Percentiles rank a stretch among this genome's conserved stretches.
Conservation (phyloP, 2,888 invertebrate genomes). For the Leuctra nigra region DNA sequence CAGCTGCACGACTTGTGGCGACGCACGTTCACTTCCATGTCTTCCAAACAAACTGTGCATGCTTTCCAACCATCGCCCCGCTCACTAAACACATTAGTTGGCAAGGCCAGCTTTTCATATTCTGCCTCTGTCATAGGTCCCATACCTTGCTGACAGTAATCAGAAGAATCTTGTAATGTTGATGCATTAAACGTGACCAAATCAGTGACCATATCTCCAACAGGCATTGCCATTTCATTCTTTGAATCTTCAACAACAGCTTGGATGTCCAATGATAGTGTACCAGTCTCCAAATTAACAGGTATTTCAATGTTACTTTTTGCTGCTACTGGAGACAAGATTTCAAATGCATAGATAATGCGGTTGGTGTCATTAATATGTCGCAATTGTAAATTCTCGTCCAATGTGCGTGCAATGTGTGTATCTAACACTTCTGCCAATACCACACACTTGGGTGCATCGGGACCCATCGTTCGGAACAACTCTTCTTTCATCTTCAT, state of each 20-base stretch:
- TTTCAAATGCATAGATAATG: constrained; percentile 44
- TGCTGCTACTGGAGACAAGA: constrained; percentile 32
- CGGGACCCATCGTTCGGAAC: constrained; percentile 38
- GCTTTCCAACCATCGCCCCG: constrained; percentile 33
- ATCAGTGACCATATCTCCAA: not conserved
- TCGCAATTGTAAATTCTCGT: constrained; percentile 46
- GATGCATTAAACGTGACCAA: no score
- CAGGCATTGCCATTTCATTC: not conserved
- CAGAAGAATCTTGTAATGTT: no score
- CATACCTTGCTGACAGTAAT: not conserved
- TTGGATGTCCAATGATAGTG: constrained; percentile 21
- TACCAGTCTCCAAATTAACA: constrained; percentile 33
- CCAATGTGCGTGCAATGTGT: constrained; percentile 51
- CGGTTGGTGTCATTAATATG: constrained; percentile 46
- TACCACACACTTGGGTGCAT: constrained; percentile 40
- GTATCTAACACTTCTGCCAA: constrained; percentile 53
- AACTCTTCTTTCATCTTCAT: constrained; percentile 47
- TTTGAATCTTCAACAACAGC: constrained; percentile 26
- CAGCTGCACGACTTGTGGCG: constrained; percentile 51
- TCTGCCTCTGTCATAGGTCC: constrained; percentile 20
- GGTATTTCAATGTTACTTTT: no score
- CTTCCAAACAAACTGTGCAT: constrained; percentile 56
- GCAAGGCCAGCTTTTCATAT: constrained; percentile 17
- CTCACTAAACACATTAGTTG: constrained; percentile 13
- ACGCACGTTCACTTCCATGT: constrained; percentile 47